phyloP scores from a whole-genome alignment of 2,888 invertebrate genomes.

The Lampropteryx suffumata region DNA sequence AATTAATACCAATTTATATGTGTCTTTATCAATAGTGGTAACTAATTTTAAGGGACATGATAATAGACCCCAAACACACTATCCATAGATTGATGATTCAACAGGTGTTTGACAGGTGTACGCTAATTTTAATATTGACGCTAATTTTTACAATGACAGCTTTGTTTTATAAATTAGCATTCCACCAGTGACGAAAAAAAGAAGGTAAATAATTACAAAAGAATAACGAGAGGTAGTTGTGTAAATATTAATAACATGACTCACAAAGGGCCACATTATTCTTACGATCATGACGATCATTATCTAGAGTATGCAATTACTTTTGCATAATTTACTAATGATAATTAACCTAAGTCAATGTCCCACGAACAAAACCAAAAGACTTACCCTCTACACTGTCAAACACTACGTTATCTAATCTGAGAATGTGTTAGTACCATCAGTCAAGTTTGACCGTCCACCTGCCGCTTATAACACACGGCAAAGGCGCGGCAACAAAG shows the following conservation, averaged over 20 bases:
- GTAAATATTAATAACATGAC: background rate
- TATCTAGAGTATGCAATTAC: too few relatives aligned
- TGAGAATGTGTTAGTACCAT: conserved; percentile 29
- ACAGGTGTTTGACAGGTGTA: background rate
- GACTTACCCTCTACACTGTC: conserved; percentile 7
- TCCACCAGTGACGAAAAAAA: background rate
- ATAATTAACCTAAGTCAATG: conserved; percentile 2
- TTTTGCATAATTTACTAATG: too few relatives aligned
- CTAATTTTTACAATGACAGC: background rate
- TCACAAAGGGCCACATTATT: background rate
- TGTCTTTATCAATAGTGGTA: background rate
- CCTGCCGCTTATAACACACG: conserved; percentile 27
- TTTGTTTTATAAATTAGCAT: background rate
- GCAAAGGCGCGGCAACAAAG: conserved; percentile 50
- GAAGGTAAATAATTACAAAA: background rate
- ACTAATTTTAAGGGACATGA: background rate
- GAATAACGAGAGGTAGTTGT: background rate
- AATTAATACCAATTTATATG: too few relatives aligned
- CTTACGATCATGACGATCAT: too few relatives aligned
- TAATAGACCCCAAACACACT: background rate
- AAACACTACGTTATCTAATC: conserved; percentile 12
- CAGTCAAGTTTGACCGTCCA: conserved; percentile 35
- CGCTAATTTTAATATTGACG: background rate
- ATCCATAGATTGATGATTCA: conserved; percentile 2
- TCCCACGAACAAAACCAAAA: background rate